Evolutionary conservation across 2,888 invertebrate genomes (phyloP), one percentile per base, ranked within the genome.

Genomic region (Melanostoma mellinum): DNA sequence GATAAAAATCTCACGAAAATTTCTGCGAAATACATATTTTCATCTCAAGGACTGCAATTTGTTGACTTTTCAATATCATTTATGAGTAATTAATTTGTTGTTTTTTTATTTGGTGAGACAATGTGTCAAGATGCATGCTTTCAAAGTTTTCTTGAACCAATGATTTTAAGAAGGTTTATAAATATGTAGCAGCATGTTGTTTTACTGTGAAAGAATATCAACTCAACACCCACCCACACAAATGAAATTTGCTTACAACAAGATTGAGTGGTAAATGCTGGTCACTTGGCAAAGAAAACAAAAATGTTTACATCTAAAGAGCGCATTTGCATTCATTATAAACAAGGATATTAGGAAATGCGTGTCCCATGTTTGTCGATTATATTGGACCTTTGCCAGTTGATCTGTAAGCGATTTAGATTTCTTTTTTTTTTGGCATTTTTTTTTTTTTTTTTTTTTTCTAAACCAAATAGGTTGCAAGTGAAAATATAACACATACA

Each of bases 331-430:
- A 69, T 71, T 74, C 55, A 42, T 67, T 79, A 44, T 67, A 65
- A 56, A 71, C 71, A 79, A 84, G 84, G 84, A 75, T 79, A 84
- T 84, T 71, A 74, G 79, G 74, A 79, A 79, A 79, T 79, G 79
- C 71, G 71, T 81, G 56, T 52, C 60, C 58, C 40, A 48, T 46
- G 50, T 36, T 44, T 68, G 36, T 38, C 42, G 42, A 65, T 74
- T 48, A 74, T 53, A 63, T 76, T 69, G 76, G 77, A 55, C 35
- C 38, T 32, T 60, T 78, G 71, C 72, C 77, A 50, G 50, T 72
- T 60, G 50, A 52, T 58, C 50, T 58, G 33, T 9, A 56, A 52
- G 35, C 50, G 48, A 74, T 56, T 65, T 65, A 40, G 63, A 40
- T 56, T 6, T 40, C 2, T 53, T 65, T 56, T 53, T 56, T 35